phyloP scores from a whole-genome alignment of 2,797 vertebrate genomes.

The Arnoldichthys spilopterus region DNA sequence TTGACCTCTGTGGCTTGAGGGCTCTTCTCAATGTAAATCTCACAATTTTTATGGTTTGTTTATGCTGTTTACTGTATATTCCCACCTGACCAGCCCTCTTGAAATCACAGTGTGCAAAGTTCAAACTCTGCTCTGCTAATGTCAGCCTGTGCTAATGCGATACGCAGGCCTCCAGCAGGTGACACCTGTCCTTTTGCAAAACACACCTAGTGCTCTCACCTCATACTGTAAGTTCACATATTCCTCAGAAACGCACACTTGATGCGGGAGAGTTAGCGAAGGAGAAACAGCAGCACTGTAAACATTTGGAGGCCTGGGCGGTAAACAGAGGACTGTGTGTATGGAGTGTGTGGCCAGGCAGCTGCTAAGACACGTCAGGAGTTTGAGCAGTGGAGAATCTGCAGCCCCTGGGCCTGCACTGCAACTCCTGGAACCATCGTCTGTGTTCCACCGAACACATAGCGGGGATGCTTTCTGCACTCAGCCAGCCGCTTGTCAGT shows the following conservation, averaged over 20 bases:
- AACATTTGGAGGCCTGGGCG: slow-evolving; percentile 32
- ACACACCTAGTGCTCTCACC: neutral
- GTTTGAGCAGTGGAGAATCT: slow-evolving; percentile 11
- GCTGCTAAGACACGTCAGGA: slow-evolving; percentile 49
- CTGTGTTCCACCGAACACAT: slow-evolving; percentile 58
- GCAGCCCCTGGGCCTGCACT: slow-evolving; percentile 51
- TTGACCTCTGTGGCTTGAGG: neutral
- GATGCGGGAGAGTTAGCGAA: slow-evolving; percentile 9
- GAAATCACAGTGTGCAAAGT: neutral
- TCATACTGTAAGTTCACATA: slow-evolving; percentile 3
- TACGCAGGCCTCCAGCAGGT: neutral
- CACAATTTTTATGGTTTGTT: slow-evolving; percentile 15
- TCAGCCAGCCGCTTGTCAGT: slow-evolving; percentile 26
- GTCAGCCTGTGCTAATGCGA: neutral
- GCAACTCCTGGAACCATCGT: slow-evolving; percentile 67
- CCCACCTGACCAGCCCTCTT: neutral
- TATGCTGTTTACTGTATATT: neutral
- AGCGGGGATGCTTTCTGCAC: slow-evolving; percentile 59
- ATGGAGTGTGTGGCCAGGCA: slow-evolving; percentile 40
- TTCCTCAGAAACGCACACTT: neutral
- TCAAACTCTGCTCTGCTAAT: neutral
- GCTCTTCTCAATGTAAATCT: neutral
- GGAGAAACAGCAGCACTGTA: slow-evolving; percentile 31
- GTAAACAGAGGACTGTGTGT: slow-evolving; percentile 54
- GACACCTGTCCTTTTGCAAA: neutral